These are phyloP conservation scores for Amphipyra berbera DNA, from an alignment of 2,888 invertebrate species.

Conservation along the genomic window DNA sequence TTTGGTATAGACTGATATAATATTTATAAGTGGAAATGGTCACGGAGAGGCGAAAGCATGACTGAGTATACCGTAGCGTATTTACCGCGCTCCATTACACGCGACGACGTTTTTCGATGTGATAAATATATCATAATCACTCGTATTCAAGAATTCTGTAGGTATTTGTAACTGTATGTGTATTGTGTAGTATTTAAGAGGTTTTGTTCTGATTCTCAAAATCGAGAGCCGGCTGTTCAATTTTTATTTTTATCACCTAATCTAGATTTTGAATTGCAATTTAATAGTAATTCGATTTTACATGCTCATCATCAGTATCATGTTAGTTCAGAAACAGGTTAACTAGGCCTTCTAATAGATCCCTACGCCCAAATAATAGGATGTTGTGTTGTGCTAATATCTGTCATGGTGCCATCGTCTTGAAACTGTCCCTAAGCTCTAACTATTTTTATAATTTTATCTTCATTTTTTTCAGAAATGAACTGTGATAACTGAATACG, in stretches of 20 bases:
- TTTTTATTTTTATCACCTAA: conserved; percentile 8
- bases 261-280: not conserved
- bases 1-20: conserved; percentile 41
- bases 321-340: no score
- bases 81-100: conserved; percentile 74
- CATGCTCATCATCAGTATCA: no score
- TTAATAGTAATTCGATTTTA: not conserved
- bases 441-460: not conserved
- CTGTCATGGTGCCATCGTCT: not conserved
- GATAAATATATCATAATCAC: conserved; percentile 25
- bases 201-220: conserved; percentile 31
- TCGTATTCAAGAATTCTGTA: not conserved
- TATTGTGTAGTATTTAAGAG: not conserved
- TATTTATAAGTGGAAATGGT: conserved; percentile 57
- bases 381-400: no score
- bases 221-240: not conserved
- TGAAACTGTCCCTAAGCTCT: not conserved
- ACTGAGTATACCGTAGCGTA: conserved; percentile 68
- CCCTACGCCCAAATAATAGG: no score
- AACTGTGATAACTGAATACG: not conserved
- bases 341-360: no score
- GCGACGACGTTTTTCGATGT: conserved; percentile 46
- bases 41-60: conserved; percentile 77
- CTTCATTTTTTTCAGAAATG: not conserved
- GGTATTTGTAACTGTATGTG: not conserved